phyloP scores from a whole-genome alignment of 2,888 invertebrate genomes.

The Prenolepis imparis region DNA sequence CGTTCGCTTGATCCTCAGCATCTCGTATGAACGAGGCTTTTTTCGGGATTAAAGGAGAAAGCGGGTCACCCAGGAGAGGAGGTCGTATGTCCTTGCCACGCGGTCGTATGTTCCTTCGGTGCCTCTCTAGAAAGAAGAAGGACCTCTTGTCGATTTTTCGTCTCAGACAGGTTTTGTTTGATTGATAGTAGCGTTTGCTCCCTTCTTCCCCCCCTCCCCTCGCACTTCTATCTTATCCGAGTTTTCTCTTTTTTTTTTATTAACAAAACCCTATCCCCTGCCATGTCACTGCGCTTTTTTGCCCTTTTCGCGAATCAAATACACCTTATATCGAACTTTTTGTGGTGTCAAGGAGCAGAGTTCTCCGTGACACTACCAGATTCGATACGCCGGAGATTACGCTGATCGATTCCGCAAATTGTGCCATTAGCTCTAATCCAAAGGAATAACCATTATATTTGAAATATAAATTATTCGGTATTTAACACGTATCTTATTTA shows the following conservation, averaged over 20 bases:
- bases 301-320: slow-evolving; percentile 6
- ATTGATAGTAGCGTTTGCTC: slow-evolving; percentile 51
- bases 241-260: slow-evolving; percentile 28
- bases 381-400: slow-evolving; percentile 46
- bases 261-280: slow-evolving; percentile 18
- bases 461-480: neutral
- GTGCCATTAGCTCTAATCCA: slow-evolving; percentile 35
- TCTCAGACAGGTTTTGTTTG: slow-evolving; percentile 59
- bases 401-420: slow-evolving; percentile 52
- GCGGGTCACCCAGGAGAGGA: slow-evolving; percentile 41
- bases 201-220: neutral
- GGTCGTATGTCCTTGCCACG: slow-evolving; percentile 37
- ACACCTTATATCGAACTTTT: slow-evolving; percentile 20
- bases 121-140: slow-evolving; percentile 26
- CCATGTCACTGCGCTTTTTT: slow-evolving; percentile 17
- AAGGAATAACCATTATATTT: slow-evolving; percentile 13
- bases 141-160: slow-evolving; percentile 49
- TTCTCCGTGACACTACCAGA: slow-evolving; percentile 39
- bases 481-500: neutral
- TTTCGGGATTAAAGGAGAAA: slow-evolving; percentile 52
- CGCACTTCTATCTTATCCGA: neutral
- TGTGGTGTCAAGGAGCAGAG: slow-evolving; percentile 13
- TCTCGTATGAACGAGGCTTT: slow-evolving; percentile 58
- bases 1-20: slow-evolving; percentile 35
- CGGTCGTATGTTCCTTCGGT: slow-evolving; percentile 18